Evolutionary conservation across 2,888 invertebrate species (phyloP).

Genomic region (Drosophila eohydei): DNA sequence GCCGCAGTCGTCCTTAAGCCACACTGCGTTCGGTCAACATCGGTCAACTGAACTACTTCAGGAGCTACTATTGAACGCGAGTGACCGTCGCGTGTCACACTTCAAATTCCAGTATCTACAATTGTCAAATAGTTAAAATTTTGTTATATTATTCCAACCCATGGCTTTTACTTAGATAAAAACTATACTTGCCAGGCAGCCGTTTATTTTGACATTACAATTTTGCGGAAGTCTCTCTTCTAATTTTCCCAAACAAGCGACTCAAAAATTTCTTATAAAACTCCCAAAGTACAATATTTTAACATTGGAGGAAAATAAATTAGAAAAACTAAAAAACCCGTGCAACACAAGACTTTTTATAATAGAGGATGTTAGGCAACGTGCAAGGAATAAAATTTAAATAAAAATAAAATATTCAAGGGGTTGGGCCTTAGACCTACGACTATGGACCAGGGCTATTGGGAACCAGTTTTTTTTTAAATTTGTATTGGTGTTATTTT

Average conservation of each 20-base stretch:
- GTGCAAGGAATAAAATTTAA: conserved; percentile 52
- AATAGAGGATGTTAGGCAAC: conserved; percentile 35
- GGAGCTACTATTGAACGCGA: conserved; percentile 24
- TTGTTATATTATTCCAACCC: not conserved
- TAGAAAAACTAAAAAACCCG: conserved; percentile 19
- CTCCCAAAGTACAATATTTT: conserved; percentile 42
- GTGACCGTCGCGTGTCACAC: conserved; percentile 31
- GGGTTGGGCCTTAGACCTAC: conserved; percentile 49
- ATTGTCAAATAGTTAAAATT: not conserved
- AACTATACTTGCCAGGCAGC: not conserved
- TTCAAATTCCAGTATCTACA: not conserved
- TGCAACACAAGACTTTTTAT: conserved; percentile 42
- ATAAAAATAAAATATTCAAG: conserved; percentile 46
- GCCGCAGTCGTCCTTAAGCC: no score
- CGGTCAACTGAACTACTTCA: conserved; percentile 16
- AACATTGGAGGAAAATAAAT: conserved; percentile 54
- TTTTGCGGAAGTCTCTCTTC: no score
- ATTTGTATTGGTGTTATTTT: conserved; percentile 24
- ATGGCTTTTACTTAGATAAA: no score
- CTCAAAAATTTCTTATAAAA: conserved; percentile 37
- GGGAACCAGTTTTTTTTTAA: conserved; percentile 64
- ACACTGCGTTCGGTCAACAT: no score
- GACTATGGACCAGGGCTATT: conserved; percentile 30
- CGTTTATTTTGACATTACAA: not conserved
- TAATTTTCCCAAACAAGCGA: conserved; percentile 19